Percentiles rank a stretch among this genome's conserved stretches.
Conservation (phyloP, 2,888 invertebrate species). For the Therioaphis trifolii region DNA sequence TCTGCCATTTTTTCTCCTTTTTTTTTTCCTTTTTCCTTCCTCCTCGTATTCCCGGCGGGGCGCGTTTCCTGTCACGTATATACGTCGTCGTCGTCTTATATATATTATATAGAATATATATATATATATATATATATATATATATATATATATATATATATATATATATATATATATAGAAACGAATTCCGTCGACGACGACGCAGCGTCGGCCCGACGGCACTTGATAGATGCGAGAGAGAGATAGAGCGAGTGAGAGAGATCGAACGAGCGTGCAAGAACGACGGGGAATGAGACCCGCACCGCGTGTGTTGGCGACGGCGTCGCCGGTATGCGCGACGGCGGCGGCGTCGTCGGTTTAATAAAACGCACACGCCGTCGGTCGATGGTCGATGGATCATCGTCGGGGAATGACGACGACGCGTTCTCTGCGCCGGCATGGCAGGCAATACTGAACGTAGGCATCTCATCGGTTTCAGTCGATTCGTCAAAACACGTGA, state of each 20-base stretch:
- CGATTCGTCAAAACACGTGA: neutral
- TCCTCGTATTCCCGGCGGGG: neutral
- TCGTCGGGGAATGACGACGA: constrained; percentile 23
- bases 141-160: too few species aligned
- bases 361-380: neutral
- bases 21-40: neutral
- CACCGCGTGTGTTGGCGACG: constrained; percentile 27
- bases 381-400: constrained; percentile 28
- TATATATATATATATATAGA: neutral
- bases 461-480: neutral
- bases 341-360: neutral
- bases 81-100: neutral
- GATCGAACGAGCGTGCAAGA: neutral
- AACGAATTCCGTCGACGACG: neutral
- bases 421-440: too few species aligned
- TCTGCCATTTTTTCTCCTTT: neutral
- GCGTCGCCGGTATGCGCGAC: constrained; percentile 22
- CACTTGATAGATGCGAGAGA: neutral
- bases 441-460: too few species aligned
- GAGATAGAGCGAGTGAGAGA: neutral
- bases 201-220: neutral
- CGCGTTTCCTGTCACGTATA: constrained; percentile 38
- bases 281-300: neutral
- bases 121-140: neutral
- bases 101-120: too few species aligned